Evolutionary conservation across 2,113 vertebrate species (phyloP).

Genomic region (Ophiodon elongatus): DNA sequence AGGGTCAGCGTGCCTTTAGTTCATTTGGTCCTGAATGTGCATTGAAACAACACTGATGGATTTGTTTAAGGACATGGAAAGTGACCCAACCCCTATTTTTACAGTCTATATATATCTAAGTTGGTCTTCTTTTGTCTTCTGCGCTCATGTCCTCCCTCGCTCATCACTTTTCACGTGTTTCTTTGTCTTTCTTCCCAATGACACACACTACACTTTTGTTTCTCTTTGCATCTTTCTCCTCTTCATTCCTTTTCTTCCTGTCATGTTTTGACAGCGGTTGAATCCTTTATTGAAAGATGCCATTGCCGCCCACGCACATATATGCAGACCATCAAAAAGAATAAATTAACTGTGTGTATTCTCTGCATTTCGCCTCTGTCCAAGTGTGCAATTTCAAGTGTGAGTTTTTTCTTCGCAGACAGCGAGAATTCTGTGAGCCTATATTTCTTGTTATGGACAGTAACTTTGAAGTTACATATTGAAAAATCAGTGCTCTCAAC

Average conservation of each 20-base stretch:
- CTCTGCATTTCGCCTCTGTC: conserved; percentile 32
- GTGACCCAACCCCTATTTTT: conserved; percentile 1
- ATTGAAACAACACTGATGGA: neutral
- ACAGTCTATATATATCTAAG: neutral
- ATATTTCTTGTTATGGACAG: conserved; percentile 50
- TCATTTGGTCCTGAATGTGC: neutral
- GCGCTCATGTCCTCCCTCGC: conserved; percentile 30
- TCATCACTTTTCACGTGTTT: conserved; percentile 19
- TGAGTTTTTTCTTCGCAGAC: conserved; percentile 20
- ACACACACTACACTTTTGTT: conserved; percentile 45
- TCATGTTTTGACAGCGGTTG: conserved; percentile 64
- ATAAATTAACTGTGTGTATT: conserved; percentile 56
- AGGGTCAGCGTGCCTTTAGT: conserved; percentile 31
- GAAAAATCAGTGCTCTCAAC: conserved; percentile 42
- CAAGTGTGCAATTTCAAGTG: conserved; percentile 42
- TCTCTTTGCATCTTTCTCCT: conserved; percentile 34
- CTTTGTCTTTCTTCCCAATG: conserved; percentile 35
- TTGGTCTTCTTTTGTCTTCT: conserved; percentile 11
- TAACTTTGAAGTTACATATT: conserved; percentile 63
- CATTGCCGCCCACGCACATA: conserved; percentile 18
- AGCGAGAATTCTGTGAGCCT: conserved; percentile 7
- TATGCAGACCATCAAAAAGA: conserved; percentile 57
- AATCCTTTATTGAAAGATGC: conserved; percentile 59
- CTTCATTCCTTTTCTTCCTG: conserved; percentile 1
- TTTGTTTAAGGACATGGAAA: conserved; percentile 2